Evolutionary conservation across 2,113 vertebrate species (phyloP), one percentile per base, ranked within the genome.

Genomic region (Toxostoma redivivum): DNA sequence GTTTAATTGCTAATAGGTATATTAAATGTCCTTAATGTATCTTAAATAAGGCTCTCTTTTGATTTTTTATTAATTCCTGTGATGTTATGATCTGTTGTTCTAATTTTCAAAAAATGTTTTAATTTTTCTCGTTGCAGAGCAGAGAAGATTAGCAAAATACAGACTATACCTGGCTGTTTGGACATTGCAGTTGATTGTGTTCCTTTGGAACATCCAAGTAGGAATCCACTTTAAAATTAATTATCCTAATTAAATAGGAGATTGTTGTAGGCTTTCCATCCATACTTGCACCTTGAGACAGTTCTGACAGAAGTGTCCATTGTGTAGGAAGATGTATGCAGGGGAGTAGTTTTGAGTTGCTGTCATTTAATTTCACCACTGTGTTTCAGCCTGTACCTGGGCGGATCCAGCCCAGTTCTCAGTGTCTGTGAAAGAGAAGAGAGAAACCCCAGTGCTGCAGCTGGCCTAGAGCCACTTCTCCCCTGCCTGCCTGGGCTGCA

Each of bases 161-260:
- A 99, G 97, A 99, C 97, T 65, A 99, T 99, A 60, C 99, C 99
- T 11, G 99, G 99, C 86, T 98, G 94, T 67, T 97, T 99, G 95
- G 99, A 99, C 85, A 98, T 99, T 54, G 80, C 97, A 22, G 98
- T 99, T 53, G 99, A 99, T 91, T 98, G 98, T 92, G 93, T 99
- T 81, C 99, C 99, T 76, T 92, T 99, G 98, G 99, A 99, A 87
- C 98, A 99, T 95, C 98, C 99, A 95, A 99, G 99, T 99, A 99
- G 31, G 99, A 94, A 57, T 70, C 65, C 30, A 56, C 53, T 86
- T 92, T 56, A 35, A 91, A 81, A 79, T 33, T 37, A 45, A 74
- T 84, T 77, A 19, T 88, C 78, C 23, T 77, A 57, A 71, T 47
- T 51, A 37, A 80, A 73, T 23, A 64, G 28, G 35, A 16, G 12